A percentile compares a stretch with the other conserved stretches of the same genome.
Conservation (phyloP, 1,140 invertebrate species). For the Leucophenga varia region DNA sequence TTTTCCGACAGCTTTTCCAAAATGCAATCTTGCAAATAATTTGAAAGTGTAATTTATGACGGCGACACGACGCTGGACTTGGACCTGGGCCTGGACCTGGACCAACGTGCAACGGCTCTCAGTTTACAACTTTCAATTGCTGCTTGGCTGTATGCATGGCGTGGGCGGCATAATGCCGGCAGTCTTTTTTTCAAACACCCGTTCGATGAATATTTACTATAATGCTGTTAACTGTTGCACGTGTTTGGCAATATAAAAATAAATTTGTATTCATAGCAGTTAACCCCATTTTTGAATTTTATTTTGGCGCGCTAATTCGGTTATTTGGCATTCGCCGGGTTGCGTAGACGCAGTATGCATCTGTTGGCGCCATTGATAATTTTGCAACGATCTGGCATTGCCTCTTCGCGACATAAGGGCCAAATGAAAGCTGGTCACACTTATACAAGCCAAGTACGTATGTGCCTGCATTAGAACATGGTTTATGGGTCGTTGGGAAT, state of each 20-base stretch:
- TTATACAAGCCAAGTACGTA: too few species aligned
- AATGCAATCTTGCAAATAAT: conserved; percentile 32
- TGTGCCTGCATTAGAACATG: too few species aligned
- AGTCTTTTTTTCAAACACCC: conserved; percentile 4
- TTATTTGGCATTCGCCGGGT: too few species aligned
- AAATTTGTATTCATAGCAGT: background rate
- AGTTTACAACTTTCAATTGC: conserved; percentile 23
- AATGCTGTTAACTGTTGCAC: background rate
- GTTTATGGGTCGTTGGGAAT: too few species aligned
- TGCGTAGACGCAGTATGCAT: too few species aligned
- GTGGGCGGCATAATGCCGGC: conserved; percentile 15
- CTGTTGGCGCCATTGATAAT: too few species aligned
- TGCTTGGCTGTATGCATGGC: conserved; percentile 6
- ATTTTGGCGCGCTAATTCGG: too few species aligned
- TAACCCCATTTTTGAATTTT: background rate
- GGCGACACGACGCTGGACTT: conserved; percentile 25
- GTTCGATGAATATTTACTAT: background rate
- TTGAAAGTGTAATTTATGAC: conserved; percentile 40
- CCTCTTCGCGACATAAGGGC: too few species aligned
- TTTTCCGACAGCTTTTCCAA: conserved; percentile 23
- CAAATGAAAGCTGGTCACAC: too few species aligned
- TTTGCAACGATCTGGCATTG: too few species aligned
- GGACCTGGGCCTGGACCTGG: conserved; percentile 13
- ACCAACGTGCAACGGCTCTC: conserved; percentile 13
- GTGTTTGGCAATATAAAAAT: background rate